Evolutionary conservation across 2,888 invertebrate genomes (phyloP), one percentile per base, ranked within the genome.

Genomic region (Gymnocheta viridis): DNA sequence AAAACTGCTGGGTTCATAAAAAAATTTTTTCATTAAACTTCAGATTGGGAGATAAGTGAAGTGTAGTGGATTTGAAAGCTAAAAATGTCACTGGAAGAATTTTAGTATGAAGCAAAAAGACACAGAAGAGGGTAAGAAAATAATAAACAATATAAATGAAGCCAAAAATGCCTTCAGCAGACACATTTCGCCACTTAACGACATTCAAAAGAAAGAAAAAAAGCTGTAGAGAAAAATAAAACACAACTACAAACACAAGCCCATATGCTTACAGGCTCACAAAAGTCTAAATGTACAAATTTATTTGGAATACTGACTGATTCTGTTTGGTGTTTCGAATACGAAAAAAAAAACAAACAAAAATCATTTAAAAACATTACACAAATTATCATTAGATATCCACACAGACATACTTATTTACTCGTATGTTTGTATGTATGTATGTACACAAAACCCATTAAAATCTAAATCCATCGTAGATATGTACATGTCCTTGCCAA

Each of bases 101-200:
- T 14, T 32, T 4, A 38, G 47, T 5, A 6, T 4, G 0, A 32
- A 44, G 22, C 10, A 35, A 64, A 77, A 47, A 35, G 32, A 51
- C 49, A 22, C 12, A 62, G 27, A 47, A 58, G 29, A 66, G 51
- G 22, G 41, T 51, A 47, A 49, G 10, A 62, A 73, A 51, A 66
- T 41, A 60, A 73, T 73, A 80, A 76, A 83, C 51, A 72, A 67
- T 62, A 72, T 56, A 81, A 81, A 81, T 81, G 77, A 78, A 84
- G 69, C 47, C 77, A 81, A 64, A 84, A 77, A 64, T 81, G 81
- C 67, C 77, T 78, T 84, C 17, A 64, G 81, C 77, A 73, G 77
- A 44, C 62, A 84, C 56, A 64, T 77, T 81, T 77, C 69, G 69
- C 62, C 73, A 73, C 72, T 84, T 69, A 70, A 79, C 22, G 24